Conservation (phyloP, 2,113 vertebrate species). For the Serinus canaria region DNA sequence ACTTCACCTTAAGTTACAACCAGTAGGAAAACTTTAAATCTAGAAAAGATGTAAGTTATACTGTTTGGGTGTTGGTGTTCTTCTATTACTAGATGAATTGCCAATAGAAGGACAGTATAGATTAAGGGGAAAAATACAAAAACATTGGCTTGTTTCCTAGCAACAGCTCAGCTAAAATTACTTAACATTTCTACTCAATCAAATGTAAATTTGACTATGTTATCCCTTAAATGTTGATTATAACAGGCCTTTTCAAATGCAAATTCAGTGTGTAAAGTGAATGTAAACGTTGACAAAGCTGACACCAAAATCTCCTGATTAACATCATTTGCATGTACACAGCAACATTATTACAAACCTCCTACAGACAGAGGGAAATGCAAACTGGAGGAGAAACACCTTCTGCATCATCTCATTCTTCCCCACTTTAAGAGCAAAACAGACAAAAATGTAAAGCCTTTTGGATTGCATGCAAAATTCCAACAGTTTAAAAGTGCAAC, state of each 20-base stretch:
- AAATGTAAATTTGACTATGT: conserved; percentile 79
- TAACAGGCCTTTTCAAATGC: conserved; percentile 77
- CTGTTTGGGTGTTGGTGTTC: conserved; percentile 19
- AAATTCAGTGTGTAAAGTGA: conserved; percentile 76
- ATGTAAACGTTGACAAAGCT: conserved; percentile 79
- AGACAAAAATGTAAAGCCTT: not conserved
- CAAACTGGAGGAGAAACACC: conserved; percentile 40
- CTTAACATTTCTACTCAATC: conserved; percentile 76
- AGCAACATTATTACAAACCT: conserved; percentile 42
- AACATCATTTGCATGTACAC: conserved; percentile 65
- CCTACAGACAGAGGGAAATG: conserved; percentile 31
- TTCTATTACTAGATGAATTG: conserved; percentile 28
- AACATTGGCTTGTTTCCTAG: conserved; percentile 79
- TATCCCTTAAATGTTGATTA: conserved; percentile 81
- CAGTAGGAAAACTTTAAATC: conserved; percentile 31
- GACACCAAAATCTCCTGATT: conserved; percentile 72
- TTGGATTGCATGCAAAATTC: not conserved
- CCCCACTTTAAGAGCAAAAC: not conserved
- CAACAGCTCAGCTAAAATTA: conserved; percentile 76
- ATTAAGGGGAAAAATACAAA: conserved; percentile 56
- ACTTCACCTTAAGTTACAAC: conserved; percentile 25
- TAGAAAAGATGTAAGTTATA: conserved; percentile 55
- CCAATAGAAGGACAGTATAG: conserved; percentile 56
- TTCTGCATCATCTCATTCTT: conserved; percentile 12
- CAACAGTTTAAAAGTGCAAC: not conserved